phyloP scores from a whole-genome alignment of 2,888 invertebrate species.

The Drosophila infuscata region DNA sequence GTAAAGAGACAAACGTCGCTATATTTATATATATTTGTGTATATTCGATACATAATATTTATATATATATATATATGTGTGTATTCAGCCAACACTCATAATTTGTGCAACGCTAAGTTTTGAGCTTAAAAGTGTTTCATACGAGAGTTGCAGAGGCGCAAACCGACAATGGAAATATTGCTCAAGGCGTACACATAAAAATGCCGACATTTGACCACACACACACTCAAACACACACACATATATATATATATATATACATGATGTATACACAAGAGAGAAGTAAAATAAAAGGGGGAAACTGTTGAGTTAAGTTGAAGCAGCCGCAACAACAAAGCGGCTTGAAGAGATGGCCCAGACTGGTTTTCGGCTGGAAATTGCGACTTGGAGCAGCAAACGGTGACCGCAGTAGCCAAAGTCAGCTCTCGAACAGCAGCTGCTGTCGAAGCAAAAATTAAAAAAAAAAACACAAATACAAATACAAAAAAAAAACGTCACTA shows the following conservation, averaged over 20 bases:
- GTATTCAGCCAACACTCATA: conserved; percentile 36
- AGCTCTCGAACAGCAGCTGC: conserved; percentile 61
- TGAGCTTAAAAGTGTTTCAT: conserved; percentile 30
- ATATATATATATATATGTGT: conserved; percentile 2
- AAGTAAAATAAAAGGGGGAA: conserved; percentile 56
- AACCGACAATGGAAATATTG: conserved; percentile 70
- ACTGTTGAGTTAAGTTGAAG: conserved; percentile 34
- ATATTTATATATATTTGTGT: too few relatives aligned
- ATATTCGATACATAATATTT: neutral
- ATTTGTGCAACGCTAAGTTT: conserved; percentile 77
- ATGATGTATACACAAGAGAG: conserved; percentile 8
- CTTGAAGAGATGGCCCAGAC: conserved; percentile 75
- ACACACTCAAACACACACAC: conserved; percentile 21
- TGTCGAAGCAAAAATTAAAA: conserved; percentile 30
- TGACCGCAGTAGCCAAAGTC: conserved; percentile 40
- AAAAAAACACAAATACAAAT: neutral
- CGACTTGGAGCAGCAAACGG: conserved; percentile 43
- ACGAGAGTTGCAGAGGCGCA: conserved; percentile 54
- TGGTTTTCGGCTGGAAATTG: conserved; percentile 75
- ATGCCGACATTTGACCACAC: conserved; percentile 79
- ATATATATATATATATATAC: neutral
- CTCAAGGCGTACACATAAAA: conserved; percentile 73
- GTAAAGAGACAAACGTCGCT: neutral
- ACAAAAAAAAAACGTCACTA: conserved; percentile 27
- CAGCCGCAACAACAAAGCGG: conserved; percentile 34